phyloP scores from a whole-genome alignment of 2,113 vertebrate species.

The Atractosteus spatula region DNA sequence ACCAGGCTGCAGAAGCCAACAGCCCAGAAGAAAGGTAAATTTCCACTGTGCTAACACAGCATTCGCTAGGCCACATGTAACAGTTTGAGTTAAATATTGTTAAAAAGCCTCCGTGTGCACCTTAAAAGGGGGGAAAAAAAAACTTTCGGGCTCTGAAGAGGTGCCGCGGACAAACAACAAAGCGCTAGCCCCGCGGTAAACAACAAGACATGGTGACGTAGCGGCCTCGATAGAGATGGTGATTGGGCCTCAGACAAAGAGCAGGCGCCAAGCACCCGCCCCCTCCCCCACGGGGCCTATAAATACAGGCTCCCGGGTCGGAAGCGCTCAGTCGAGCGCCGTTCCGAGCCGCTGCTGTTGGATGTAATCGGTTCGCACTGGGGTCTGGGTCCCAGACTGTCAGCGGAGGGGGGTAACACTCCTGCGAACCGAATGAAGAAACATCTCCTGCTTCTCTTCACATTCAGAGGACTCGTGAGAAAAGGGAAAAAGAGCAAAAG shows the following conservation, averaged over 20 bases:
- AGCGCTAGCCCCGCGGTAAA: not conserved
- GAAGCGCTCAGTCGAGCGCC: conserved; percentile 41
- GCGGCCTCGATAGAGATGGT: not conserved
- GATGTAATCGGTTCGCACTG: conserved; percentile 46
- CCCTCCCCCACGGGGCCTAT: conserved; percentile 34
- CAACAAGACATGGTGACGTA: conserved; percentile 10
- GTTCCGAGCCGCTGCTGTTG: conserved; percentile 28
- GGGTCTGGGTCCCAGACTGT: conserved; percentile 84
- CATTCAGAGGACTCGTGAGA: conserved; percentile 88
- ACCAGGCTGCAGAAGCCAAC: no score
- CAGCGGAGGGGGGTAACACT: conserved; percentile 69
- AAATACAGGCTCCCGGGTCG: conserved; percentile 37
- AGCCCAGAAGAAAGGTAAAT: no score
- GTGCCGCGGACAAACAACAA: no score
- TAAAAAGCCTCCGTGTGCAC: no score
- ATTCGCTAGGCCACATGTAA: no score
- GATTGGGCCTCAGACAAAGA: conserved; percentile 41
- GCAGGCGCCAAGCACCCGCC: not conserved
- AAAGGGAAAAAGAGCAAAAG: conserved; percentile 91
- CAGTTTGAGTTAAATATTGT: no score
- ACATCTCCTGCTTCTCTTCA: conserved; percentile 88
- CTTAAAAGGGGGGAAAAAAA: no score
- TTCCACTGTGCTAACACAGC: no score
- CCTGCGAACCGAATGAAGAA: conserved; percentile 96
- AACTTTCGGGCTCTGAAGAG: no score